phyloP scores from a whole-genome alignment of 2,113 vertebrate genomes.

The Clinocottus analis region DNA sequence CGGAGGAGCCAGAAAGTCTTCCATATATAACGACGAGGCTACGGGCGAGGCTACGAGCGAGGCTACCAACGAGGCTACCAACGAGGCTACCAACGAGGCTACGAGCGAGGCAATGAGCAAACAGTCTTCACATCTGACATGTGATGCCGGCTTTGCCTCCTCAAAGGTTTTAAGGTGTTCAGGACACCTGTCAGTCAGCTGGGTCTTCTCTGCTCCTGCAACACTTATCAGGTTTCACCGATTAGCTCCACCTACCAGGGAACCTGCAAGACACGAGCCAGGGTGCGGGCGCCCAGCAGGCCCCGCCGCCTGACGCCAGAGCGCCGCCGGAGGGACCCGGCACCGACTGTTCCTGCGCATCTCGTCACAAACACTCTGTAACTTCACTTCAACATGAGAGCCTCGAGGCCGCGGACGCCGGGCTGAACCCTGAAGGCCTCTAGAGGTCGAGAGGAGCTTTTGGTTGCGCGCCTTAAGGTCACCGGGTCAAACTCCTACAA shows the following conservation, averaged over 20 bases:
- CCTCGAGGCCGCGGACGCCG: background rate
- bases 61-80: too few species aligned
- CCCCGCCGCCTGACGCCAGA: too few species aligned
- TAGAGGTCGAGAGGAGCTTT: slow-evolving; percentile 9
- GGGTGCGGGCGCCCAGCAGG: too few species aligned
- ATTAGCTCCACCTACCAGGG: too few species aligned
- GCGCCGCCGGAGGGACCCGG: too few species aligned
- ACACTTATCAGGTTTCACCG: too few species aligned
- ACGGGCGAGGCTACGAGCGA: too few species aligned
- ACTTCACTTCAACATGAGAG: background rate
- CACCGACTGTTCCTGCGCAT: background rate
- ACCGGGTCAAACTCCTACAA: slow-evolving; percentile 46
- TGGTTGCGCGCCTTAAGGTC: slow-evolving; percentile 18
- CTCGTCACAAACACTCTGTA: background rate
- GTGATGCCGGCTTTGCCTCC: background rate
- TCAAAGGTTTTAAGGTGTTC: background rate
- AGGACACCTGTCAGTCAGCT: background rate
- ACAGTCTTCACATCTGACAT: background rate
- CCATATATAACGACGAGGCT: too few species aligned
- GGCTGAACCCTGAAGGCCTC: background rate
- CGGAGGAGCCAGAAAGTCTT: background rate
- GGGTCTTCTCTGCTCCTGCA: too few species aligned
- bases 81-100: too few species aligned
- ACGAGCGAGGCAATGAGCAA: too few species aligned
- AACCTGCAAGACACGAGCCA: too few species aligned